Evolutionary conservation across 1,140 invertebrate species (phyloP).

Genomic region (Lysiphlebus fabarum): DNA sequence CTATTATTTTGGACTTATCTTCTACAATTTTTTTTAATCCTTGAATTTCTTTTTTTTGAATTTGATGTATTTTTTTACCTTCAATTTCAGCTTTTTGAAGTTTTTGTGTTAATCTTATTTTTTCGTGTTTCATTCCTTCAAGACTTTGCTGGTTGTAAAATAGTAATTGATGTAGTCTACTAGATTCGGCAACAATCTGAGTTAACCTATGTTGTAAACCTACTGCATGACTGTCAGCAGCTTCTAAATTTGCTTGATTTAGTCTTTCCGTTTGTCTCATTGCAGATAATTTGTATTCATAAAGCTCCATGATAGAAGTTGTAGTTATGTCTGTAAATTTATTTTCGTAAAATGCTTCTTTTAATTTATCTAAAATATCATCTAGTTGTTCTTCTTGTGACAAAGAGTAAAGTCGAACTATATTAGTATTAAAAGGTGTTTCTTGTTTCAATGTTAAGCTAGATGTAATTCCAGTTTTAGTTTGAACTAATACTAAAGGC

Average conservation of each 20-base stretch:
- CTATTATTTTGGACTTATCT: constrained; percentile 34
- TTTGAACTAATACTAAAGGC: constrained; percentile 45
- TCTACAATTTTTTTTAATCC: constrained; percentile 39
- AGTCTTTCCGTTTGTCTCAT: constrained; percentile 56
- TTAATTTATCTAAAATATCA: constrained; percentile 51
- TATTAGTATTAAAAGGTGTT: constrained; percentile 20
- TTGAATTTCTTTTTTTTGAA: constrained; percentile 35
- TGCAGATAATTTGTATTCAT: constrained; percentile 62
- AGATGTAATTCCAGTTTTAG: constrained; percentile 28
- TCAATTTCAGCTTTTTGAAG: constrained; percentile 31
- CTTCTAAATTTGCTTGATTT: constrained; percentile 56
- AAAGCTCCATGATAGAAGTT: constrained; percentile 69
- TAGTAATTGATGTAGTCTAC: constrained; percentile 54
- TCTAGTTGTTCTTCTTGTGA: constrained; percentile 57
- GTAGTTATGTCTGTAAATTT: constrained; percentile 58
- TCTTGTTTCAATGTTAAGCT: constrained; percentile 25
- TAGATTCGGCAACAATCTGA: constrained; percentile 52
- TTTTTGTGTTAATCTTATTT: constrained; percentile 35
- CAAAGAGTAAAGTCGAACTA: constrained; percentile 41
- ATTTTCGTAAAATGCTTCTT: constrained; percentile 46
- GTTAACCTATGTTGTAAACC: constrained; percentile 55
- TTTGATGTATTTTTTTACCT: constrained; percentile 19
- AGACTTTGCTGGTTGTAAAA: constrained; percentile 55
- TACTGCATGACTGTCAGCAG: constrained; percentile 53
- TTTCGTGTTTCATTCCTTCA: constrained; percentile 48